These are phyloP conservation scores for Spodoptera litura DNA, from an alignment of 1,140 invertebrate species.

Conservation along the genomic window DNA sequence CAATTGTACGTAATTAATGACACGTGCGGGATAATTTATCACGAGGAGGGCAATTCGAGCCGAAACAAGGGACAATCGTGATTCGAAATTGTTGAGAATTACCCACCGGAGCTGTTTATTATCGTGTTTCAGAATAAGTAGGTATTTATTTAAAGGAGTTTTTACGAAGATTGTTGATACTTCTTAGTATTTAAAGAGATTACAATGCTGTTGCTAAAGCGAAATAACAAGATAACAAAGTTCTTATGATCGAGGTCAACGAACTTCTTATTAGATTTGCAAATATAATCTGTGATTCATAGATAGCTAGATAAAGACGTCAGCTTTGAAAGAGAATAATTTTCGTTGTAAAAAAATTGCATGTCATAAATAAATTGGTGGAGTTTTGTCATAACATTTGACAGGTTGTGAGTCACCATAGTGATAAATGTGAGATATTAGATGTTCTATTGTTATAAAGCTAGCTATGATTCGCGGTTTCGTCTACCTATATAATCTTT, in stretches of 20 bases:
- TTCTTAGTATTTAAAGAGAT: background rate
- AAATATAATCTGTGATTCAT: conserved; percentile 23
- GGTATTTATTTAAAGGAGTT: conserved; percentile 12
- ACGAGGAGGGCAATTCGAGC: conserved; percentile 30
- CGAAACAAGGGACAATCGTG: conserved; percentile 13
- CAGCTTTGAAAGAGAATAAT: conserved; percentile 1
- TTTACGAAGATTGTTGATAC: background rate
- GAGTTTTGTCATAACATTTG: too few relatives aligned
- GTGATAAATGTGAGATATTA: too few relatives aligned
- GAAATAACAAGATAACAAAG: background rate
- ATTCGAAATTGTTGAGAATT: conserved; percentile 40
- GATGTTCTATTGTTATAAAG: too few relatives aligned
- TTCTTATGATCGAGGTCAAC: background rate
- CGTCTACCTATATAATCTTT: too few relatives aligned
- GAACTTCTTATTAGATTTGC: conserved; percentile 14
- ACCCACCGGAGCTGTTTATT: background rate
- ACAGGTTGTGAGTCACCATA: too few relatives aligned
- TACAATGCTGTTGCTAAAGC: background rate
- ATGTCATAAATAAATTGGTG: too few relatives aligned
- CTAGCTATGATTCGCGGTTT: too few relatives aligned
- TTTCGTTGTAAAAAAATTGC: background rate
- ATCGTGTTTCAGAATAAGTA: too few relatives aligned
- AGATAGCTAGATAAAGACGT: conserved; percentile 11
- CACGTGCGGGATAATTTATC: conserved; percentile 52
- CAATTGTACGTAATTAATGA: conserved; percentile 48